These are phyloP conservation scores for Sternotherus odoratus DNA, from an alignment of 2,797 vertebrate genomes.

Conservation along the genomic window DNA sequence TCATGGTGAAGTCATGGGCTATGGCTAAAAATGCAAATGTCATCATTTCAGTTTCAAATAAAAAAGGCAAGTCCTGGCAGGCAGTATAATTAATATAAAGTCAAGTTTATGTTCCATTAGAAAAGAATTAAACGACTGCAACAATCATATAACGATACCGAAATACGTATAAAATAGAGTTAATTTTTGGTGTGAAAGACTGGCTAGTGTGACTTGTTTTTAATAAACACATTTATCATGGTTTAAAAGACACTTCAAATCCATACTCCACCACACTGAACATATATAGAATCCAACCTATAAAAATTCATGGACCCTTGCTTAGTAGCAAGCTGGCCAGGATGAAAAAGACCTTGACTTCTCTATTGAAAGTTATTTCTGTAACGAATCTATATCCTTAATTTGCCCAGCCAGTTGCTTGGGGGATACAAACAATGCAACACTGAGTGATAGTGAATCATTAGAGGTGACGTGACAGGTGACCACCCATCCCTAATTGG, in stretches of 20 bases:
- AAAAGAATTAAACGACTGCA: neutral
- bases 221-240: constrained; percentile 26
- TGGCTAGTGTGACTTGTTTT: neutral
- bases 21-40: constrained; percentile 28
- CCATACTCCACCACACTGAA: constrained; percentile 17
- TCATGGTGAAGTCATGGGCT: neutral
- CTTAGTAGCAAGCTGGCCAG: constrained; percentile 22
- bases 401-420: neutral
- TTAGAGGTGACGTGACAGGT: neutral
- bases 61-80: neutral
- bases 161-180: neutral
- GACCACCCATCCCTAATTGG: too few species aligned
- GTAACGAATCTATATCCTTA: constrained; percentile 30
- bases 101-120: neutral
- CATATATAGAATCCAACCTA: neutral
- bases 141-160: neutral
- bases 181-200: neutral
- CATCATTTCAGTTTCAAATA: neutral
- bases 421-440: neutral
- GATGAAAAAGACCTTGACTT: constrained; percentile 28
- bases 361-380: constrained; percentile 26
- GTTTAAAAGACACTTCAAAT: constrained; percentile 59
- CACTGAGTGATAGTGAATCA: neutral
- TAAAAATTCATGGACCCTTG: constrained; percentile 57
- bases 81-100: neutral